Percentiles rank a stretch among this genome's conserved stretches.
These are phyloP conservation scores for Luidia sarsii DNA, from an alignment of 53 echinoderm and acorn worm species.

Conservation along the genomic window DNA sequence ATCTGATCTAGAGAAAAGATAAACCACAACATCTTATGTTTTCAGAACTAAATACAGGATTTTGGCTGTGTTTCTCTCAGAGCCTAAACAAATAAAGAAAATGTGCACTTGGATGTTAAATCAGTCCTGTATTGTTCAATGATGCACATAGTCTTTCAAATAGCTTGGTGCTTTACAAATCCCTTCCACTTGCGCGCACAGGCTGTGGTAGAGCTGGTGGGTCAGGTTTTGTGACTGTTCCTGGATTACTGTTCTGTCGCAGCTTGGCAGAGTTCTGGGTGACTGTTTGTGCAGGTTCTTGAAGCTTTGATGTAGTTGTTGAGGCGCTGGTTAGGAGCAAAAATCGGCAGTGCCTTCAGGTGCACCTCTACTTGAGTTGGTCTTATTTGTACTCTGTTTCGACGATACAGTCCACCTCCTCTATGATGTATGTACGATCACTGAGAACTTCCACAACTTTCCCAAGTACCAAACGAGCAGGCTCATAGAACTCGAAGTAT, in stretches of 20 bases:
- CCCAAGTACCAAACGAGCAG: background rate
- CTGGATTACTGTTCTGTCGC: background rate
- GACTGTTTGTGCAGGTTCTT: background rate
- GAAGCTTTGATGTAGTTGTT: background rate
- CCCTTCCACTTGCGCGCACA: constrained; percentile 1
- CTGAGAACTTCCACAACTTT: constrained; percentile 15
- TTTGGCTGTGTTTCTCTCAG: too few species aligned
- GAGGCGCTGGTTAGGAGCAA: too few species aligned
- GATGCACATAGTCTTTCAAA: constrained; percentile 12
- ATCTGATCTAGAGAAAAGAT: too few species aligned
- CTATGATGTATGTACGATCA: constrained; percentile 11
- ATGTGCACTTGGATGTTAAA: too few species aligned
- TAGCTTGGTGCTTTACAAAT: background rate
- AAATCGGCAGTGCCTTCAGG: background rate
- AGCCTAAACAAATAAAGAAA: too few species aligned
- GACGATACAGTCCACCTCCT: constrained; percentile 3
- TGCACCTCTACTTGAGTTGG: background rate
- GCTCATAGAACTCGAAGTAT: background rate
- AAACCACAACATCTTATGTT: too few species aligned
- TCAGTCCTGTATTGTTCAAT: background rate
- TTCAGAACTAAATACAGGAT: too few species aligned
- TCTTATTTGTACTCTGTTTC: background rate
- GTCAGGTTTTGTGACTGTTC: background rate
- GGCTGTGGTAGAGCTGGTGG: constrained; percentile 8
- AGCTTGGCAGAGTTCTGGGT: background rate